phyloP scores from a whole-genome alignment of 2,113 vertebrate genomes.

The Chitala chitala region DNA sequence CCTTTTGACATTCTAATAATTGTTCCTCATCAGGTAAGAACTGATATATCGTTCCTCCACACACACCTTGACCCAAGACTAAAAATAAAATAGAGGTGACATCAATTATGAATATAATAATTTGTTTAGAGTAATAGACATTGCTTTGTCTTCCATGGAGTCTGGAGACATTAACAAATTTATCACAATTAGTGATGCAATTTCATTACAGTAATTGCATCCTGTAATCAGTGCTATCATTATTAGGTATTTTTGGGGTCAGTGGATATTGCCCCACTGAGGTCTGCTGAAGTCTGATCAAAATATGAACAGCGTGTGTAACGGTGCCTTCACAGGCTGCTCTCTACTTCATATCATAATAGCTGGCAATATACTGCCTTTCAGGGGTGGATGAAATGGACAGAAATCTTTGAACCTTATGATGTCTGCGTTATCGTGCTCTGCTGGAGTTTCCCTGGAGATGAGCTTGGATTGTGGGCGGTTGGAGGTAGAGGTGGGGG shows the following conservation, averaged over 20 bases:
- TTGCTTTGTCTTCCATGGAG: neutral
- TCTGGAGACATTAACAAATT: conserved; percentile 21
- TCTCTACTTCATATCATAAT: too few relatives aligned
- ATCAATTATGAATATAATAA: neutral
- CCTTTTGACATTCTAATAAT: conserved; percentile 30
- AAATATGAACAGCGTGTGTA: neutral
- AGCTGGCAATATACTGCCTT: too few relatives aligned
- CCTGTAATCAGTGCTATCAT: conserved; percentile 35
- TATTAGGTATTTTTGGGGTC: conserved; percentile 20
- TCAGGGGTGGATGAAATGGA: neutral
- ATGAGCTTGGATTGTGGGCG: neutral
- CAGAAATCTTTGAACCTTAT: neutral
- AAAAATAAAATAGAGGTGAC: neutral
- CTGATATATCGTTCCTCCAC: neutral
- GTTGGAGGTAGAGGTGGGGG: neutral
- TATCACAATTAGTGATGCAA: conserved; percentile 31
- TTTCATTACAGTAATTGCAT: conserved; percentile 35
- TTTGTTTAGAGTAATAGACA: neutral
- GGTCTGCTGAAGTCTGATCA: neutral
- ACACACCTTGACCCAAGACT: neutral
- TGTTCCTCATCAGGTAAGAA: neutral
- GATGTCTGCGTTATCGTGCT: too few relatives aligned
- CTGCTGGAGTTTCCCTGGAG: neutral
- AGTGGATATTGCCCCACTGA: neutral
- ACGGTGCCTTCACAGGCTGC: too few relatives aligned